Conservation (phyloP, 2,888 invertebrate species). For the Apeira syringaria region DNA sequence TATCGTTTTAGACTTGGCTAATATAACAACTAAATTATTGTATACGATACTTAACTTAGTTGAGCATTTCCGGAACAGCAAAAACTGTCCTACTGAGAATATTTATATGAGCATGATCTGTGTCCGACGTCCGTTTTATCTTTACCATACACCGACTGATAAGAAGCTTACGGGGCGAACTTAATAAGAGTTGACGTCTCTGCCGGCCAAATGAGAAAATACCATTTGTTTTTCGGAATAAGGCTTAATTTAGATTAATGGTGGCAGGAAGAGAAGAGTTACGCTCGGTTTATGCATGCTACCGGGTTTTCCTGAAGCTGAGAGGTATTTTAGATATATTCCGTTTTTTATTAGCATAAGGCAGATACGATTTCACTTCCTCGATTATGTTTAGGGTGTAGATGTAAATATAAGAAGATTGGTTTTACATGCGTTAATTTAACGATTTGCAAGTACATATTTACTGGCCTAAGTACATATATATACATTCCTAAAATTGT, state of each 20-base stretch:
- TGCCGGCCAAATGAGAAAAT: slow-evolving; percentile 47
- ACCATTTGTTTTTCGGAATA: slow-evolving; percentile 51
- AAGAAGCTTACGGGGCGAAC: slow-evolving; percentile 75
- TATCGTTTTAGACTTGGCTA: too few relatives aligned
- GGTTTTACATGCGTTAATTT: too few relatives aligned
- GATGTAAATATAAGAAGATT: too few relatives aligned
- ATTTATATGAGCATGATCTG: slow-evolving; percentile 1
- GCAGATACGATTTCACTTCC: too few relatives aligned
- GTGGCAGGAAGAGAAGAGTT: slow-evolving; percentile 44
- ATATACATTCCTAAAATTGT: too few relatives aligned
- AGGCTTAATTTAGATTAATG: slow-evolving; percentile 54
- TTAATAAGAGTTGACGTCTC: slow-evolving; percentile 70
- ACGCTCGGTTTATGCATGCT: slow-evolving; percentile 50
- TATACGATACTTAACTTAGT: too few relatives aligned
- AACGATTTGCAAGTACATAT: too few relatives aligned
- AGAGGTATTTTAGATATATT: slow-evolving; percentile 5
- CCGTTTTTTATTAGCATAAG: background rate
- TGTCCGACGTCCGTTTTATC: slow-evolving; percentile 73
- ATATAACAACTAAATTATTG: too few relatives aligned
- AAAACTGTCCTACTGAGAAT: slow-evolving; percentile 4
- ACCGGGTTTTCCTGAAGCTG: slow-evolving; percentile 20
- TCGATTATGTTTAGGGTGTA: too few relatives aligned
- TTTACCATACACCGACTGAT: slow-evolving; percentile 76
- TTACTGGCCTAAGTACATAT: too few relatives aligned
- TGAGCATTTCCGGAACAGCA: too few relatives aligned